phyloP scores from a whole-genome alignment of 2,888 invertebrate genomes.

The Tachina lurida region DNA sequence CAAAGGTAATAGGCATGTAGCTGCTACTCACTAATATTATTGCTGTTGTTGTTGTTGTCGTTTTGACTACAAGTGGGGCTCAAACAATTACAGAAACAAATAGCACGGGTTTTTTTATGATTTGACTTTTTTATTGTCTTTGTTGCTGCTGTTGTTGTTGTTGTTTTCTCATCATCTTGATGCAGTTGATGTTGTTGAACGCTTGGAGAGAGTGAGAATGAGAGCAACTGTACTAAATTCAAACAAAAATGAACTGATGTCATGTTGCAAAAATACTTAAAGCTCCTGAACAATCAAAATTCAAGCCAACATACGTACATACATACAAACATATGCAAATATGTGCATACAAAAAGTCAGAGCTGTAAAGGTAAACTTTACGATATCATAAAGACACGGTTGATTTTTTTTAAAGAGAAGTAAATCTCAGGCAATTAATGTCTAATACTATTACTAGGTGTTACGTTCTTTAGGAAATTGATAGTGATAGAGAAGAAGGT shows the following conservation, averaged over 20 bases:
- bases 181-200: slow-evolving; percentile 51
- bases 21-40: slow-evolving; percentile 27
- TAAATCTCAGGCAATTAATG: too few species aligned
- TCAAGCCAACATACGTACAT: not conserved
- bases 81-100: slow-evolving; percentile 68
- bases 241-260: slow-evolving; percentile 61
- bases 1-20: slow-evolving; percentile 55
- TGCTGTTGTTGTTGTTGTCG: slow-evolving; percentile 36
- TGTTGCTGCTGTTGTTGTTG: slow-evolving; percentile 35
- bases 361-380: not conserved
- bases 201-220: slow-evolving; percentile 41
- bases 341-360: slow-evolving; percentile 21
- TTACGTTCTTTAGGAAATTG: too few species aligned
- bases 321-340: not conserved
- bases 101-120: slow-evolving; percentile 33
- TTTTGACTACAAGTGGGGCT: slow-evolving; percentile 62
- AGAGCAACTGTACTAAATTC: slow-evolving; percentile 68
- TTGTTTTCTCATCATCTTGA: slow-evolving; percentile 50
- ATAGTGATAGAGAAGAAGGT: too few species aligned
- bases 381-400: too few species aligned
- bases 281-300: slow-evolving; percentile 52
- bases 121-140: slow-evolving; percentile 46
- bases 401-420: too few species aligned
- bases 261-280: slow-evolving; percentile 61
- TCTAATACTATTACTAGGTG: too few species aligned